Percentiles rank a stretch among this genome's conserved stretches.
Conservation (phyloP, 2,888 invertebrate genomes). For the Elegia similella region DNA sequence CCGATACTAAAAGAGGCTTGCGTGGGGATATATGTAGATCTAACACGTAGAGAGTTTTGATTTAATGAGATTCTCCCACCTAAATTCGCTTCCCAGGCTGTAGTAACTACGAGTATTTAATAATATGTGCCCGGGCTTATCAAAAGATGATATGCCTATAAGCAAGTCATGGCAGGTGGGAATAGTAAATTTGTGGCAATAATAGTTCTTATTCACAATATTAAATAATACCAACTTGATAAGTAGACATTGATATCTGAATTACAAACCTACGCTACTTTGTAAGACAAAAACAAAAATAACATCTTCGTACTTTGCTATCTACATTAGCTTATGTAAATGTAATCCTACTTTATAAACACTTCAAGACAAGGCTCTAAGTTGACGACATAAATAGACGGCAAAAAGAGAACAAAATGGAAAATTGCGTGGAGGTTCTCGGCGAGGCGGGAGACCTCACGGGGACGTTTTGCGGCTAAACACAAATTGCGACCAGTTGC, state of each 20-base stretch:
- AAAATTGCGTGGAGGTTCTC: conserved; percentile 20
- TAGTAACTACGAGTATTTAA: too few relatives aligned
- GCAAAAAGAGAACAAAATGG: conserved; percentile 12
- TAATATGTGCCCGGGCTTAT: too few relatives aligned
- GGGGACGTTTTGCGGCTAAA: conserved; percentile 47
- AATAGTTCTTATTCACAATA: too few relatives aligned
- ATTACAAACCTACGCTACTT: neutral
- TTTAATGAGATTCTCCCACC: too few relatives aligned
- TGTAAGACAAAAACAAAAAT: conserved; percentile 2
- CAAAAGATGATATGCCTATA: too few relatives aligned
- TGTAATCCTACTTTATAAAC: conserved; percentile 10
- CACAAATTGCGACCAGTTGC: conserved; percentile 75
- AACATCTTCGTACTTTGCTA: conserved; percentile 7
- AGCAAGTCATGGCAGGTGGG: too few relatives aligned
- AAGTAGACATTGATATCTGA: neutral
- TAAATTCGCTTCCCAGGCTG: too few relatives aligned
- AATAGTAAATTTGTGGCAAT: too few relatives aligned
- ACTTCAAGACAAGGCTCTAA: conserved; percentile 13
- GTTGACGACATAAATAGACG: conserved; percentile 16
- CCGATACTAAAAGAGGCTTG: too few relatives aligned
- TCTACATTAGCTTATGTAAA: conserved; percentile 12
- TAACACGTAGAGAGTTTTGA: too few relatives aligned
- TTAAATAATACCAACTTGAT: too few relatives aligned
- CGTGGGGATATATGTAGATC: too few relatives aligned
- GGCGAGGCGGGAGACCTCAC: conserved; percentile 30